Conservation (phyloP, 2,888 invertebrate species). For the Brenthis ino region DNA sequence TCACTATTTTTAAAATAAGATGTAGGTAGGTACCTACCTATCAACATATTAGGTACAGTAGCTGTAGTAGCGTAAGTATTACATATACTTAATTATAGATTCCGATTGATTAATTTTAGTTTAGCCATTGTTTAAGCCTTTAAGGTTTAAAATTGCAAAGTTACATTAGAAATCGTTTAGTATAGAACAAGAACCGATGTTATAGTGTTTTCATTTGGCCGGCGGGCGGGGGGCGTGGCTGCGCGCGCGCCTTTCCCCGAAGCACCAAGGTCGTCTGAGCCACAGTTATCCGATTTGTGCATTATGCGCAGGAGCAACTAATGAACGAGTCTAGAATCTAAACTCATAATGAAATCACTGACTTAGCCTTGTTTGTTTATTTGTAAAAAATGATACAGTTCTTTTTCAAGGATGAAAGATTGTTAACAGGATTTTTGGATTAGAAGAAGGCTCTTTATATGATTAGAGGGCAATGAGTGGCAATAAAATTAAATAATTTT, state of each 20-base stretch:
- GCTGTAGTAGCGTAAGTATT: no score
- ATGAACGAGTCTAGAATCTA: slow-evolving; percentile 27
- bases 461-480: no score
- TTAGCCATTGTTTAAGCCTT: slow-evolving; percentile 5
- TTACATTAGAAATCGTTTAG: slow-evolving; percentile 9
- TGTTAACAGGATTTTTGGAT: no score
- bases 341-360: not conserved
- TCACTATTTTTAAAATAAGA: no score
- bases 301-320: slow-evolving; percentile 30
- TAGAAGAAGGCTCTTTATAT: no score
- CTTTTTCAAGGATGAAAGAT: not conserved
- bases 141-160: slow-evolving; percentile 12
- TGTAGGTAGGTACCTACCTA: no score
- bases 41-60: no score
- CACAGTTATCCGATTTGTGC: slow-evolving; percentile 31
- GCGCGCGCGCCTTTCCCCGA: slow-evolving; percentile 58
- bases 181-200: slow-evolving; percentile 7
- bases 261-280: slow-evolving; percentile 60
- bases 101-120: no score
- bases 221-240: slow-evolving; percentile 51
- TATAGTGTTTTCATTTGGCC: slow-evolving; percentile 16
- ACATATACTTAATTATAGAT: no score
- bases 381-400: slow-evolving; percentile 17
- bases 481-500: no score
- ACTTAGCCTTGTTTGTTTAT: not conserved